phyloP scores from a whole-genome alignment of 2,113 vertebrate species.

The Phrynosoma platyrhinos region DNA sequence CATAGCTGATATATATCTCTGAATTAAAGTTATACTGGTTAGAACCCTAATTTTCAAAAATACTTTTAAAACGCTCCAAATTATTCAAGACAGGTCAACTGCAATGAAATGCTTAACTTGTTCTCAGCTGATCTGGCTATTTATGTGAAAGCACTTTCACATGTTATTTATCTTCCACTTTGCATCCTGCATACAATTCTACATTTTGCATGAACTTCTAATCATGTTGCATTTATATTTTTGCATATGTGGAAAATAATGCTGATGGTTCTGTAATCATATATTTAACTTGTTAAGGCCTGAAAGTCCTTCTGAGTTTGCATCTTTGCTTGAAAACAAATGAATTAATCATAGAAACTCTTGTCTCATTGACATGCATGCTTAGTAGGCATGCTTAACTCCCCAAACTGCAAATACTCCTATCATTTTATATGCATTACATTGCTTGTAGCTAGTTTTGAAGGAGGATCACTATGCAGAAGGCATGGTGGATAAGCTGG shows the following conservation, averaged over 20 bases:
- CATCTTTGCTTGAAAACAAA: neutral
- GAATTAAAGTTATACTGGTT: conserved; percentile 13
- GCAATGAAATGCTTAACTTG: conserved; percentile 29
- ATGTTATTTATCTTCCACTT: conserved; percentile 30
- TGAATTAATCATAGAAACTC: neutral
- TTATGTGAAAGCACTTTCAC: conserved; percentile 16
- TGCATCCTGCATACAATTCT: neutral
- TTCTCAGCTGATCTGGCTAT: neutral
- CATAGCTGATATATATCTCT: conserved; percentile 13
- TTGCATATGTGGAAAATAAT: conserved; percentile 14
- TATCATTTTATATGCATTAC: neutral
- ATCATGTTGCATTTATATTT: conserved; percentile 34
- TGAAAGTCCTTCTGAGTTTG: neutral
- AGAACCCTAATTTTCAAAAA: conserved; percentile 53
- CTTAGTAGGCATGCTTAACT: neutral
- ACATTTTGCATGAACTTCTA: conserved; percentile 46
- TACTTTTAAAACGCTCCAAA: neutral
- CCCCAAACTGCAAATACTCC: neutral
- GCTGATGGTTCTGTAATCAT: neutral
- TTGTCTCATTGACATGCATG: neutral
- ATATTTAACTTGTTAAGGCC: neutral
- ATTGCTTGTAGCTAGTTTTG: neutral
- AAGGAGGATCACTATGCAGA: neutral
- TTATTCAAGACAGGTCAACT: conserved; percentile 10
- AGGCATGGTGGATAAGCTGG: neutral